A percentile compares a stretch with the other conserved stretches of the same genome.
phyloP scores from a whole-genome alignment of 2,797 vertebrate species.

The Geotrypetes seraphini region DNA sequence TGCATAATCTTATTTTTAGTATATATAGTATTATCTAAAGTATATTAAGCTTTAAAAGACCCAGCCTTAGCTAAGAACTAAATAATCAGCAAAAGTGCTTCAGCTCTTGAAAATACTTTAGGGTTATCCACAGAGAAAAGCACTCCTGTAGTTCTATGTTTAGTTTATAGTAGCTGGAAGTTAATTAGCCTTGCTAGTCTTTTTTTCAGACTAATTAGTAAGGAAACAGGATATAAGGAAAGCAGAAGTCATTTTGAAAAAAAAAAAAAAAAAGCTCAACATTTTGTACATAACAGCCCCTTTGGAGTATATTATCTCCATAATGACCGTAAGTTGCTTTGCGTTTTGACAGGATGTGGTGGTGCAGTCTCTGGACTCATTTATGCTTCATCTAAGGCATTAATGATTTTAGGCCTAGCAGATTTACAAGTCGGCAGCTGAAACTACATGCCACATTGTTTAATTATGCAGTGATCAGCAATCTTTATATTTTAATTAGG shows the following conservation, averaged over 20 bases:
- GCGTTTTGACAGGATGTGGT: constrained; percentile 12
- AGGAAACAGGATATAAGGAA: constrained; percentile 35
- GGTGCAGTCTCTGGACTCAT: constrained; percentile 24
- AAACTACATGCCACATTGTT: constrained; percentile 41
- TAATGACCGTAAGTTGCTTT: constrained; percentile 37
- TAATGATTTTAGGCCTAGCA: constrained; percentile 23
- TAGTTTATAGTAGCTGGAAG: constrained; percentile 33
- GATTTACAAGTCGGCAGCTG: constrained; percentile 23
- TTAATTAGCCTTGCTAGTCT: constrained; percentile 47
- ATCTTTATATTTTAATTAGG: constrained; percentile 65
- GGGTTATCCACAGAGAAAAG: constrained; percentile 24
- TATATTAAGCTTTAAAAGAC: too few relatives aligned
- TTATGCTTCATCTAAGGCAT: constrained; percentile 20
- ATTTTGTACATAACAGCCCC: constrained; percentile 21
- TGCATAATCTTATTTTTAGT: too few relatives aligned
- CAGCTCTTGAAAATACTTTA: constrained; percentile 11
- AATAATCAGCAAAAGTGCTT: constrained; percentile 15
- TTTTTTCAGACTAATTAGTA: constrained; percentile 49
- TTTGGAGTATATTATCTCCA: constrained; percentile 32
- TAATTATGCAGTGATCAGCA: constrained; percentile 63
- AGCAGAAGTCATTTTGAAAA: constrained; percentile 31
- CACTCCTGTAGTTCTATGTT: constrained; percentile 23
- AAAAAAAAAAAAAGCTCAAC: constrained; percentile 17
- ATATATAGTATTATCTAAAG: too few relatives aligned
- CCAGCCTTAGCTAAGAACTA: constrained; percentile 14